Base-by-base conservation (phyloP, 2,888 invertebrate genomes). In the Eucriotettix oculatus region DNA sequence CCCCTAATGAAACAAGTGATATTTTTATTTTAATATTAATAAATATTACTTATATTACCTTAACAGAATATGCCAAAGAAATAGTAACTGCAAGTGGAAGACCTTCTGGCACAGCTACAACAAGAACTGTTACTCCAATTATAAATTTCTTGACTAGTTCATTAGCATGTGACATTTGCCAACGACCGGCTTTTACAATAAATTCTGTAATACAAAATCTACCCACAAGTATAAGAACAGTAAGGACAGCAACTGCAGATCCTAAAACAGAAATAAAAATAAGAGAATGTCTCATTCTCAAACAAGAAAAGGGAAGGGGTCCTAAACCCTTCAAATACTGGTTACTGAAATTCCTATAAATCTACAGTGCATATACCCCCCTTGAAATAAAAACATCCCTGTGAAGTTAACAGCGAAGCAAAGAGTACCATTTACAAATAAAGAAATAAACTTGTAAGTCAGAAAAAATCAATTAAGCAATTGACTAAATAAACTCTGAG, bases 61-160 rank as follows among this genome's bases (percentile, higher is more conserved):
- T 79, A 65, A 82, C 81, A 63, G 81, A 81, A 68, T 81, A 82
- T 42, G 82, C 81, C 48, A 82, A 71, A 7, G 81, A 78, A 43
- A 82, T 71, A 0, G 82, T 83, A 56, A 83, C 80, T 64, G 82
- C 81, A 44, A 82, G 69, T 44, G 81, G 81, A 54, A 83, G 72
- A 63, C 82, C 82, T 71, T 83, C 82, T 2, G 82, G 82, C 5
- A 83, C 80, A 60, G 81, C 81, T 16, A 83, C 81, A 17, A 82
- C 81, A 42, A 82, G 71, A 58, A 82, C 81, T 11, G 83, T 83
- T 17, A 83, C 81, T 67, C 82, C 83, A 65, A 82, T 81, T 68
- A 84, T 83, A 69, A 83, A 75, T 71, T 78, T 80, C 67, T 78
- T 78, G 63, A 83, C 79, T 68, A 80, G 78, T 66, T 78, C 71